A percentile compares a stretch with the other conserved stretches of the same genome.
Conservation (phyloP, 2,797 vertebrate genomes). For the Thamnophis elegans region DNA sequence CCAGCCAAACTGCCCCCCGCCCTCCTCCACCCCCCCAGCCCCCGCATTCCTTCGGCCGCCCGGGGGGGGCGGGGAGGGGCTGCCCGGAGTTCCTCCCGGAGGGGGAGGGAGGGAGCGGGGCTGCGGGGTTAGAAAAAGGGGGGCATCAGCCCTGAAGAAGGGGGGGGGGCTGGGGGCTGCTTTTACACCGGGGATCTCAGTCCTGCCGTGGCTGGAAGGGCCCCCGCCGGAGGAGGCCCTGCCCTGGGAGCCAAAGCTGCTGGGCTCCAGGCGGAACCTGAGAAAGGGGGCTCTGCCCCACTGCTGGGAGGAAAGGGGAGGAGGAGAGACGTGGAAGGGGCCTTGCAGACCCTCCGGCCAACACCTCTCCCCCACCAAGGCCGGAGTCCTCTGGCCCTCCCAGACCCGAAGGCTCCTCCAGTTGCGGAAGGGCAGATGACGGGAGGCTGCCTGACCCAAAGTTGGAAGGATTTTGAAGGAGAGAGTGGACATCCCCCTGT, state of each 20-base stretch:
- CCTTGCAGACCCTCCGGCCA: background rate
- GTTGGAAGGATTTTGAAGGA: background rate
- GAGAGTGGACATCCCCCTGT: fast-evolving
- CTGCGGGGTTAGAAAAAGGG: background rate
- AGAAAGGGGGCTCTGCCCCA: background rate
- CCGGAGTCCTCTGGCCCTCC: background rate
- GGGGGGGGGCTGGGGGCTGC: background rate
- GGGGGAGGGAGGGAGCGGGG: background rate
- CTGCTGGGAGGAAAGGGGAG: background rate
- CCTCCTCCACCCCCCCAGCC: fast-evolving
- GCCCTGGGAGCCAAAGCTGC: background rate
- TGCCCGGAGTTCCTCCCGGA: background rate
- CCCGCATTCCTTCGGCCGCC: background rate
- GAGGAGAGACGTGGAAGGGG: background rate
- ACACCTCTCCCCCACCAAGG: background rate
- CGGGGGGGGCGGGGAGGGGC: background rate
- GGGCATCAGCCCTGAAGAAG: background rate
- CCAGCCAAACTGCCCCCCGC: background rate
- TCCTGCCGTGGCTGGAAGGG: background rate
- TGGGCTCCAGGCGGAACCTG: background rate
- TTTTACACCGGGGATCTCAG: background rate
- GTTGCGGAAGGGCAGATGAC: fast-evolving
- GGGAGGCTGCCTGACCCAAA: background rate
- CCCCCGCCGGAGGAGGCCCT: background rate
- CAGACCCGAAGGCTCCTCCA: background rate